These are phyloP conservation scores for Erethizon dorsatum DNA, from an alignment of 2,797 vertebrate genomes.

Conservation along the genomic window DNA sequence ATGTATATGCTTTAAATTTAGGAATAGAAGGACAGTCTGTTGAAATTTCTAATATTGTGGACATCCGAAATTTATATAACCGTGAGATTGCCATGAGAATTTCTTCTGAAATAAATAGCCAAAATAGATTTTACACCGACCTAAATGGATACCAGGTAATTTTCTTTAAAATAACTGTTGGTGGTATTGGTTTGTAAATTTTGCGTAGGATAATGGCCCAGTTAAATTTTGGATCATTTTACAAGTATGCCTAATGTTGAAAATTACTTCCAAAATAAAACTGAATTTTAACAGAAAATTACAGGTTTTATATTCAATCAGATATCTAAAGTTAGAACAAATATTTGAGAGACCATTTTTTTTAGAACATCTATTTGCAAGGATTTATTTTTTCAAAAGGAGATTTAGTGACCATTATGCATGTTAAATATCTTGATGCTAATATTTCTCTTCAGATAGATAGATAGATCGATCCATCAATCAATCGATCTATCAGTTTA, in stretches of 20 bases:
- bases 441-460: background rate
- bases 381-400: conserved; percentile 44
- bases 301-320: conserved; percentile 13
- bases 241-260: conserved; percentile 25
- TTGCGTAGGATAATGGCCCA: background rate
- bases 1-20: conserved; percentile 84
- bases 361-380: conserved; percentile 43
- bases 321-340: conserved; percentile 38
- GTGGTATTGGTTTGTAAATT: conserved; percentile 40
- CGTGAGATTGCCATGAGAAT: conserved; percentile 95
- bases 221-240: conserved; percentile 56
- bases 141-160: conserved; percentile 97
- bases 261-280: conserved; percentile 69
- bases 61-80: conserved; percentile 95
- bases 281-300: conserved; percentile 55
- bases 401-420: background rate
- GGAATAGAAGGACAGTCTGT: conserved; percentile 94
- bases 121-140: conserved; percentile 94
- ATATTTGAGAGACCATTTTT: conserved; percentile 42
- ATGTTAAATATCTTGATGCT: conserved; percentile 50
- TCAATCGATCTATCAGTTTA: background rate
- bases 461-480: background rate
- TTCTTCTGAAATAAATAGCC: conserved; percentile 91
- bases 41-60: conserved; percentile 95
- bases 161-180: conserved; percentile 53